These are phyloP conservation scores for Protobothrops mucrosquamatus DNA, from an alignment of 2,113 vertebrate species.

Conservation along the genomic window DNA sequence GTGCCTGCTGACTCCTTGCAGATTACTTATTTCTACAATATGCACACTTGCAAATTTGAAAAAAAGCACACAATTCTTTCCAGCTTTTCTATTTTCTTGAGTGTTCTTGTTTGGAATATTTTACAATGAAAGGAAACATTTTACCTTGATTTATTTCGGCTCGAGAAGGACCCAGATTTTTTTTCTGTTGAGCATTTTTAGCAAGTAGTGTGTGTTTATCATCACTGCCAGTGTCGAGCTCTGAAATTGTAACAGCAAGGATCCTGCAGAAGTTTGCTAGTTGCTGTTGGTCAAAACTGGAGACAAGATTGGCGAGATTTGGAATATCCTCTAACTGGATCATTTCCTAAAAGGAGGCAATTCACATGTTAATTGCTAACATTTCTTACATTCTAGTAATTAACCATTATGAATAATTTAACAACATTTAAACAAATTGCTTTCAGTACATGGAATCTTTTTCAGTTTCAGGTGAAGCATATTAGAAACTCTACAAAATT, in stretches of 20 bases:
- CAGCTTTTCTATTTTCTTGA: neutral
- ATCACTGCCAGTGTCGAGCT: conserved; percentile 92
- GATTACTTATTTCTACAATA: neutral
- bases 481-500: neutral
- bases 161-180: conserved; percentile 83
- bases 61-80: neutral
- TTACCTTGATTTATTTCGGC: conserved; percentile 97
- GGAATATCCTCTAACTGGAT: conserved; percentile 96
- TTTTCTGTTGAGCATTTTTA: conserved; percentile 95
- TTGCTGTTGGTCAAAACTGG: conserved; percentile 98
- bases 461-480: neutral
- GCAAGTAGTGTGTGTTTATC: conserved; percentile 97
- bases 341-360: conserved; percentile 82
- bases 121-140: neutral
- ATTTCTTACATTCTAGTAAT: neutral
- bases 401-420: neutral
- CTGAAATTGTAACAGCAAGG: conserved; percentile 95
- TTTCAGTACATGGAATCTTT: neutral
- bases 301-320: conserved; percentile 87
- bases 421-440: neutral
- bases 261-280: conserved; percentile 98
- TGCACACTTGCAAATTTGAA: neutral
- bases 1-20: neutral
- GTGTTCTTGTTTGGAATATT: neutral
- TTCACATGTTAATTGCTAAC: neutral